Conservation (phyloP, 30 jellyfish, hydroid and myxozoan genomes). For the Mastigias papua region DNA sequence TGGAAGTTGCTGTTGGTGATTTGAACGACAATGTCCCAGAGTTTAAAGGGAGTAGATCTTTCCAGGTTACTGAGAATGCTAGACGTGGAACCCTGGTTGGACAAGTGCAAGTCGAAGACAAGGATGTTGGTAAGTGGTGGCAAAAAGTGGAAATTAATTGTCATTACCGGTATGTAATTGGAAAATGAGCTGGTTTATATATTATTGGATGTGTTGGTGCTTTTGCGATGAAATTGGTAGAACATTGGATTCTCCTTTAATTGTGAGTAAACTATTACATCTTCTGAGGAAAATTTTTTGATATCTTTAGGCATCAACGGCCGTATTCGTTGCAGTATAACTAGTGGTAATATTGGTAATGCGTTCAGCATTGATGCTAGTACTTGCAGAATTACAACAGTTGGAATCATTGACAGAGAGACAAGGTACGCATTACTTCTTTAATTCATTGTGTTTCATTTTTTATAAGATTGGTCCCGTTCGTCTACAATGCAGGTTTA, state of each 20-base stretch:
- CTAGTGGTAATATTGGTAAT: slow-evolving; percentile 75
- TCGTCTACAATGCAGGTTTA: no score
- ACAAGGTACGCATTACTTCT: slow-evolving; percentile 60
- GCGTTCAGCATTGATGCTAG: slow-evolving; percentile 73
- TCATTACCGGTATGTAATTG: no score
- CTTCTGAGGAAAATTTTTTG: no score
- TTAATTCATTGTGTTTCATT: no score
- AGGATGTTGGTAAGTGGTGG: slow-evolving; percentile 48
- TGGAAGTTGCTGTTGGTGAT: slow-evolving; percentile 61
- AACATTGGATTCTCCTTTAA: no score
- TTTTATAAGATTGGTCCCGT: no score
- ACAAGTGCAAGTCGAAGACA: slow-evolving; percentile 35
- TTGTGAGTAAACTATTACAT: no score
- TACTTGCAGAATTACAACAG: slow-evolving; percentile 45
- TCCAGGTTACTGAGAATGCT: slow-evolving; percentile 63
- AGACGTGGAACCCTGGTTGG: slow-evolving; percentile 46
- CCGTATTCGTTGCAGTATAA: slow-evolving; percentile 68
- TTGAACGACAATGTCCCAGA: slow-evolving; percentile 71
- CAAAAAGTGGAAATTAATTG: background rate
- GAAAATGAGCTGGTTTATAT: no score
- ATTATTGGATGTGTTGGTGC: no score
- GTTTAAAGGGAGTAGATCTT: slow-evolving; percentile 37
- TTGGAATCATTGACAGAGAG: slow-evolving; percentile 74
- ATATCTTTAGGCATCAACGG: slow-evolving; percentile 64
- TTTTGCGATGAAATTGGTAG: no score